Evolutionary conservation across 2,797 vertebrate species (phyloP).

Genomic region (Bryconaethiops microstoma): DNA sequence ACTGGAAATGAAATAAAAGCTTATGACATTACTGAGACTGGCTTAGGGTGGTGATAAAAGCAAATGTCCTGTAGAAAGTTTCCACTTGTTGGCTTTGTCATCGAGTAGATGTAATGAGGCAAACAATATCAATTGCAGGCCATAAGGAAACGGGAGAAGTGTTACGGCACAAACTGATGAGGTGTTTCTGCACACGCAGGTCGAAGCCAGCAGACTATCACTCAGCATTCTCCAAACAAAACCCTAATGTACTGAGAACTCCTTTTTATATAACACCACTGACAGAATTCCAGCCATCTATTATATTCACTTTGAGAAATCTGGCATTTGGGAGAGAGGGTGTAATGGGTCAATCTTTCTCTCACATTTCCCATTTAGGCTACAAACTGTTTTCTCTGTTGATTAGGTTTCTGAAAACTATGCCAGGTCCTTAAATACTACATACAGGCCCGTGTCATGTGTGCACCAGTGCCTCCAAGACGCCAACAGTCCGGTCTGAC

Average conservation of each 20-base stretch:
- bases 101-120: slow-evolving; percentile 6
- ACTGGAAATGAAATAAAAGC: background rate
- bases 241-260: slow-evolving; percentile 2
- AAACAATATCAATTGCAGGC: background rate
- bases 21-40: background rate
- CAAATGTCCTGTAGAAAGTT: slow-evolving; percentile 17
- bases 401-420: background rate
- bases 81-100: slow-evolving; percentile 10
- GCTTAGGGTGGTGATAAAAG: slow-evolving; percentile 23
- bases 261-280: slow-evolving; percentile 12
- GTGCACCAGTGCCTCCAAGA: background rate
- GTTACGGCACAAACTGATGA: slow-evolving; percentile 11
- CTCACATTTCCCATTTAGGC: background rate
- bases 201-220: slow-evolving; percentile 13
- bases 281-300: background rate
- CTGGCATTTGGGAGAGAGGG: background rate
- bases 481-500: slow-evolving; percentile 20
- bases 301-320: background rate
- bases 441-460: background rate
- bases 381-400: background rate
- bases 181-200: slow-evolving; percentile 17
- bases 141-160: background rate
- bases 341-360: background rate
- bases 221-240: slow-evolving; percentile 3
- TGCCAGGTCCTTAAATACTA: background rate